phyloP scores from a whole-genome alignment of 2,113 vertebrate genomes.

The Cepphus grylle region DNA sequence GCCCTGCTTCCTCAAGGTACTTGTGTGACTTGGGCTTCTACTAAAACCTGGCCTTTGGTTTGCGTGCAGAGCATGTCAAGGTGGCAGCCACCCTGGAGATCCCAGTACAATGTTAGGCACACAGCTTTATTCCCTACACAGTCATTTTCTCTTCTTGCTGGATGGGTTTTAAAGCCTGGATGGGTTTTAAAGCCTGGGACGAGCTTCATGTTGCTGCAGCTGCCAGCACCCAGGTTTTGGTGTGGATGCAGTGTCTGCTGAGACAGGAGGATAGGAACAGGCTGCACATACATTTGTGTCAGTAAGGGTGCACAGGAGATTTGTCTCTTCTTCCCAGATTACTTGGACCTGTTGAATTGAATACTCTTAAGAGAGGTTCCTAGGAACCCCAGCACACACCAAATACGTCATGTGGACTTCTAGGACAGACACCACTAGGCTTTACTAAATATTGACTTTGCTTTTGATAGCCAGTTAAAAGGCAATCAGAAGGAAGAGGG shows the following conservation, averaged over 20 bases:
- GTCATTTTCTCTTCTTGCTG: not conserved
- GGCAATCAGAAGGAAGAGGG: not conserved
- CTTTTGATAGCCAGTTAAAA: not conserved
- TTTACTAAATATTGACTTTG: not conserved
- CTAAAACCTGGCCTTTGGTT: not conserved
- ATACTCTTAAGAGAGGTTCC: not conserved
- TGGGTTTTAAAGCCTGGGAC: not conserved
- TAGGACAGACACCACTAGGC: not conserved
- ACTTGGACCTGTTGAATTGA: not conserved
- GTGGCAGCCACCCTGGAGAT: not conserved
- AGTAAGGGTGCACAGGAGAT: not conserved
- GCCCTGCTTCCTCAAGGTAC: not conserved
- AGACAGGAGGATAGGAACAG: not conserved
- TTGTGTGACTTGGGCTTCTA: not conserved
- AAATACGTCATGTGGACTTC: not conserved
- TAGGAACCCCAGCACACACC: not conserved
- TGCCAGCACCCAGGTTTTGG: not conserved
- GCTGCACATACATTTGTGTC: rapidly evolving
- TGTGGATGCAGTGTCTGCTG: not conserved
- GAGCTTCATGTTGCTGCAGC: not conserved
- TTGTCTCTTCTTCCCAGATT: not conserved
- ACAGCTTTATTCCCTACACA: not conserved
- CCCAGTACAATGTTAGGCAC: not conserved
- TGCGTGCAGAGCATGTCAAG: rapidly evolving
- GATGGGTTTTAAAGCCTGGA: not conserved